Percentiles rank a stretch among this genome's conserved stretches.
phyloP scores from a whole-genome alignment of 64 coral and sea anemone genomes.

The Pocillopora verrucosa region DNA sequence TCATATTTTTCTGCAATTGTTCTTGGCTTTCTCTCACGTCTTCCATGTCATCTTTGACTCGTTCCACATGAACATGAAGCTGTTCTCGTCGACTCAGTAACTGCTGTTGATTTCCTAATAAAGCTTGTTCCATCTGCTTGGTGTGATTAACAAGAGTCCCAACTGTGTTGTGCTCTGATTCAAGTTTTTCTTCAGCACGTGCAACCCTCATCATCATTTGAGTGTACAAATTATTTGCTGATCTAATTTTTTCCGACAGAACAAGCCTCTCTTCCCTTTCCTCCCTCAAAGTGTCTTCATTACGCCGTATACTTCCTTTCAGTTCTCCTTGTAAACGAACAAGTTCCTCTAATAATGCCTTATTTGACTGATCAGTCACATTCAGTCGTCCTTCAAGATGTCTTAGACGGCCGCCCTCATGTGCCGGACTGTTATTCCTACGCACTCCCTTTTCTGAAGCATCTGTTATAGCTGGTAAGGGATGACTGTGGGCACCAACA shows the following conservation, averaged over 20 bases:
- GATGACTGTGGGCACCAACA: slow-evolving; percentile 6
- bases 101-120: slow-evolving; percentile 93
- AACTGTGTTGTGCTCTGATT: slow-evolving; percentile 81
- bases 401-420: slow-evolving; percentile 26
- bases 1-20: slow-evolving; percentile 88
- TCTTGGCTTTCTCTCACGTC: slow-evolving; percentile 85
- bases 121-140: slow-evolving; percentile 93
- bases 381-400: slow-evolving; percentile 86
- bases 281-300: slow-evolving; percentile 79
- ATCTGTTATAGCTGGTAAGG: slow-evolving; percentile 55
- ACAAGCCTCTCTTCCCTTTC: slow-evolving; percentile 87
- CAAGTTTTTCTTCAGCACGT: slow-evolving; percentile 91
- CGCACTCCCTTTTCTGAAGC: slow-evolving; percentile 5
- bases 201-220: slow-evolving; percentile 89
- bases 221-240: slow-evolving; percentile 91
- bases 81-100: slow-evolving; percentile 86
- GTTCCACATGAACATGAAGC: slow-evolving; percentile 74
- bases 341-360: slow-evolving; percentile 90
- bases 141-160: slow-evolving; percentile 92
- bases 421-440: slow-evolving; percentile 27
- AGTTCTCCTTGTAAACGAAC: slow-evolving; percentile 91
- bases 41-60: slow-evolving; percentile 85
- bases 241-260: slow-evolving; percentile 85
- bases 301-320: slow-evolving; percentile 81
- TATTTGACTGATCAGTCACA: slow-evolving; percentile 94